Percentiles rank a stretch among this genome's conserved stretches.
phyloP scores from a whole-genome alignment of 2,797 vertebrate species.

The Sebastes iracundus region DNA sequence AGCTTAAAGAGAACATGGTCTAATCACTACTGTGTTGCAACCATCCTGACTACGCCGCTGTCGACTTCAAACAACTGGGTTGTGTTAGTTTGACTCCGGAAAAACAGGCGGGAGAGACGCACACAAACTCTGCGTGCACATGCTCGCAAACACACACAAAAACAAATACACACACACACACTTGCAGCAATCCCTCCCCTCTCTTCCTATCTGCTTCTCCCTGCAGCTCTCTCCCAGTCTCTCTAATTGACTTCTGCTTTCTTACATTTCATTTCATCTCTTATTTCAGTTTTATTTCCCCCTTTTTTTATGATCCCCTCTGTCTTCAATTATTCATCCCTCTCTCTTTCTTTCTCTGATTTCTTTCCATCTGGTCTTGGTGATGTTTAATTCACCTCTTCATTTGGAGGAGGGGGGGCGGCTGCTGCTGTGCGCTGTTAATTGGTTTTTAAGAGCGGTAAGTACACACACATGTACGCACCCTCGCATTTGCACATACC shows the following conservation, averaged over 20 bases:
- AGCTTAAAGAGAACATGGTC: not conserved
- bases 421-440: slow-evolving; percentile 69
- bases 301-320: slow-evolving; percentile 67
- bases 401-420: slow-evolving; percentile 55
- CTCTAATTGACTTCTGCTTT: slow-evolving; percentile 80
- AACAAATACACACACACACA: slow-evolving; percentile 23
- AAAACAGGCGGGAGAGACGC: slow-evolving; percentile 39
- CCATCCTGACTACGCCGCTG: slow-evolving; percentile 55
- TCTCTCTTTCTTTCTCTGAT: slow-evolving; percentile 72
- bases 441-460: slow-evolving; percentile 81
- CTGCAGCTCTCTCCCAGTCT: slow-evolving; percentile 60
- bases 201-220: slow-evolving; percentile 58
- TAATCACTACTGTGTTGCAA: slow-evolving; percentile 47
- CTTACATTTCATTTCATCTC: slow-evolving; percentile 81
- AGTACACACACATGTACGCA: slow-evolving; percentile 60
- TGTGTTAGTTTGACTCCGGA: slow-evolving; percentile 46
- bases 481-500: slow-evolving; percentile 8
- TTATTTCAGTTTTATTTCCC: slow-evolving; percentile 79
- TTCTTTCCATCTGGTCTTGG: slow-evolving; percentile 77
- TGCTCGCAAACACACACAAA: slow-evolving; percentile 17
- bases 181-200: slow-evolving; percentile 37
- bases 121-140: slow-evolving; percentile 30
- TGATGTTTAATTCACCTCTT: slow-evolving; percentile 82
- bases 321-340: slow-evolving; percentile 79
- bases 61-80: slow-evolving; percentile 62